A percentile compares a stretch with the other conserved stretches of the same genome.
These are phyloP conservation scores for Hystrix cristata DNA, from an alignment of 2,113 vertebrate genomes.

Conservation along the genomic window DNA sequence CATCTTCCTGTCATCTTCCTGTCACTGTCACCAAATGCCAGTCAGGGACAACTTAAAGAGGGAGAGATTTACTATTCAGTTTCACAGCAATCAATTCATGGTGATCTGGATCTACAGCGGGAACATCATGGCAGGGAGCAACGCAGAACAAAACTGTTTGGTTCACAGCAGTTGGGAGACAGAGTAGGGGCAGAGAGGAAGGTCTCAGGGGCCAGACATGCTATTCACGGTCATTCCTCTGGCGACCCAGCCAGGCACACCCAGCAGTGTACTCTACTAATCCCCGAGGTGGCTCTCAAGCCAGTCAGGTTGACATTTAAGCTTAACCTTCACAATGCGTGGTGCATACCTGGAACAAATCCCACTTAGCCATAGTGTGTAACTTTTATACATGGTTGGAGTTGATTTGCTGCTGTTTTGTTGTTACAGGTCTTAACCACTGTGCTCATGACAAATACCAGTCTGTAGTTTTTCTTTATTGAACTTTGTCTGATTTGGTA, in stretches of 20 bases:
- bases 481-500: neutral
- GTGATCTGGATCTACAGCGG: neutral
- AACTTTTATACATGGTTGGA: neutral
- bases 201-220: neutral
- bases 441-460: neutral
- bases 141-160: neutral
- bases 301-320: neutral
- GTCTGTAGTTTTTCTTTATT: neutral
- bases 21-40: neutral
- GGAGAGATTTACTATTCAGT: neutral
- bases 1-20: neutral
- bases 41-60: neutral
- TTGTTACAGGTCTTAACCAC: neutral
- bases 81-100: neutral
- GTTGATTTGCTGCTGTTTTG: neutral
- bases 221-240: neutral
- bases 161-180: neutral
- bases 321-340: neutral
- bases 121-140: neutral
- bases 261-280: neutral
- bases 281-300: neutral
- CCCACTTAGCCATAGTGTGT: neutral
- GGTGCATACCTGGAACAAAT: neutral
- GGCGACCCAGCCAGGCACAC: neutral
- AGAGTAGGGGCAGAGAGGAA: neutral